Evolutionary conservation across 2,888 invertebrate genomes (phyloP).

Genomic region (Cerceris ruficornis): DNA sequence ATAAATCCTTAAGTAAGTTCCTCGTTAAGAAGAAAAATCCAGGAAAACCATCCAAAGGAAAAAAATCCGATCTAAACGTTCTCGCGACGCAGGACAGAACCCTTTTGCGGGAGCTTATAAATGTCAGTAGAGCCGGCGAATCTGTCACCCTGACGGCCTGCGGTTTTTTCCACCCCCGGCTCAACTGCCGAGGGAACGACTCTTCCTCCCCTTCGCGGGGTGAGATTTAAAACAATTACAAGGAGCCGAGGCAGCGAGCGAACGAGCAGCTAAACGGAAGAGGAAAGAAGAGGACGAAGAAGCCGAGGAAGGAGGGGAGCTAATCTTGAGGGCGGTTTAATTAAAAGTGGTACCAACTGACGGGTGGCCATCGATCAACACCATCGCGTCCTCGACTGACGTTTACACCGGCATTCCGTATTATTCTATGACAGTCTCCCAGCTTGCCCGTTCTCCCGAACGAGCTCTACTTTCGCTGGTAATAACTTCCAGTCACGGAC

Average conservation of each 20-base stretch:
- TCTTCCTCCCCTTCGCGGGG: conserved; percentile 59
- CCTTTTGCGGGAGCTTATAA: conserved; percentile 73
- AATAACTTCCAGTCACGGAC: conserved; percentile 54
- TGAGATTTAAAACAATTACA: conserved; percentile 82
- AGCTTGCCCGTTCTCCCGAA: conserved; percentile 23
- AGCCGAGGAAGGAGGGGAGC: conserved; percentile 69
- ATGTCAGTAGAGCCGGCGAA: conserved; percentile 75
- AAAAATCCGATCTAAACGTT: conserved; percentile 28
- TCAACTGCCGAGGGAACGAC: conserved; percentile 69
- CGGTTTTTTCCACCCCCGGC: conserved; percentile 73
- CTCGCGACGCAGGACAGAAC: conserved; percentile 18
- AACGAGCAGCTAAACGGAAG: no score
- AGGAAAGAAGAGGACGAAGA: no score
- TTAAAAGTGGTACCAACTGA: conserved; percentile 82
- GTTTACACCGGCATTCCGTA: conserved; percentile 60
- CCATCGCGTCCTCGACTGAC: conserved; percentile 65
- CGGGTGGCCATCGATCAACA: conserved; percentile 82
- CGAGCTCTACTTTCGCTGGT: conserved; percentile 36
- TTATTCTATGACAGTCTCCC: conserved; percentile 55
- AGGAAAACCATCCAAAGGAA: neutral
- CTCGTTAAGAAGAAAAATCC: conserved; percentile 54
- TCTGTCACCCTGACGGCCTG: conserved; percentile 79
- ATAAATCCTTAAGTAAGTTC: conserved; percentile 34
- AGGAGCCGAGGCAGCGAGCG: conserved; percentile 68
- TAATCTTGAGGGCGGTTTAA: conserved; percentile 82